Evolutionary conservation across 1,140 invertebrate species (phyloP).

Genomic region (Pseudobourletiella spinata): DNA sequence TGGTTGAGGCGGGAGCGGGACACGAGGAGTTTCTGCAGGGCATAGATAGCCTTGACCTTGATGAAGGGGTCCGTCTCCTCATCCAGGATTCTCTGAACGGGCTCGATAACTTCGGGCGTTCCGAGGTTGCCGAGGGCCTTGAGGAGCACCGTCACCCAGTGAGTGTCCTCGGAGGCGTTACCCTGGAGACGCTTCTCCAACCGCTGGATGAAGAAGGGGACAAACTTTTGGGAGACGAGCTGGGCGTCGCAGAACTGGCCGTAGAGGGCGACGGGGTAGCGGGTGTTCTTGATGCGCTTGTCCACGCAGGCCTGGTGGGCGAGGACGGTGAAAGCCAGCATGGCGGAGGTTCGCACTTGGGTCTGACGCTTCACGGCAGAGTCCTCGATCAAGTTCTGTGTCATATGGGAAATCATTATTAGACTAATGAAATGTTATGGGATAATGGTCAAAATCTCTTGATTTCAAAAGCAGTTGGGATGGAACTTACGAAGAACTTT

Average conservation of each 20-base stretch:
- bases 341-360: conserved; percentile 32
- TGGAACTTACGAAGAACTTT: conserved; percentile 27
- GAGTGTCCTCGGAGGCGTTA: background rate
- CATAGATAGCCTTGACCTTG: conserved; percentile 23
- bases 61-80: conserved; percentile 14
- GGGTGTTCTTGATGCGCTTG: conserved; percentile 22
- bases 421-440: no score
- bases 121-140: conserved; percentile 36
- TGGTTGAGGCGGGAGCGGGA: background rate
- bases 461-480: no score
- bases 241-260: conserved; percentile 34
- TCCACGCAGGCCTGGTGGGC: conserved; percentile 36
- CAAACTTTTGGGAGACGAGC: conserved; percentile 24
- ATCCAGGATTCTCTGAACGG: conserved; percentile 33
- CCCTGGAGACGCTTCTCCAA: conserved; percentile 12
- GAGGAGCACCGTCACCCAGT: conserved; percentile 19
- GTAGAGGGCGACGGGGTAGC: conserved; percentile 34
- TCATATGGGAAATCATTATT: no score
- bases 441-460: no score
- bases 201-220: conserved; percentile 26
- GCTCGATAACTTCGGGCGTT: conserved; percentile 25
- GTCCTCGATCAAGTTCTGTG: conserved; percentile 28
- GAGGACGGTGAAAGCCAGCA: conserved; percentile 29
- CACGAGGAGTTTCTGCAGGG: background rate
- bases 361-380: conserved; percentile 12